A percentile compares a stretch with the other conserved stretches of the same genome.
phyloP scores from a whole-genome alignment of 1,140 invertebrate genomes.

The Rhysida immarginata region DNA sequence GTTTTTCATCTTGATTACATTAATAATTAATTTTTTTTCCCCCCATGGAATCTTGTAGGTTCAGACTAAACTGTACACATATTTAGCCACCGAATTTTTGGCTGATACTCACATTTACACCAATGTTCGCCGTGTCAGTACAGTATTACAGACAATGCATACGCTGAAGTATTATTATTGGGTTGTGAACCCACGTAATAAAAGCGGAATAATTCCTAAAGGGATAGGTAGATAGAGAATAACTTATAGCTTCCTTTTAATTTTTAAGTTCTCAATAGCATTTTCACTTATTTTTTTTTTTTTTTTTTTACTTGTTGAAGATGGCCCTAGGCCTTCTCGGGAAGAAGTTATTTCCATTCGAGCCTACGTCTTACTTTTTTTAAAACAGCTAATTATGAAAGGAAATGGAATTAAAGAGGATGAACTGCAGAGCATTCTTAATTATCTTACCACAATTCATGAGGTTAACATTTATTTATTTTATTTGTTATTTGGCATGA shows the following conservation, averaged over 20 bases:
- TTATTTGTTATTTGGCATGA: too few relatives aligned
- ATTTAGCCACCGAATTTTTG: conserved; percentile 93
- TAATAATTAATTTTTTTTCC: too few relatives aligned
- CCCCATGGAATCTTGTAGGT: too few relatives aligned
- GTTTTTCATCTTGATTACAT: too few relatives aligned
- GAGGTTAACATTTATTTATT: conserved; percentile 58
- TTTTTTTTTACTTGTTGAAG: conserved; percentile 34
- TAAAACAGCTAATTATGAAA: conserved; percentile 93
- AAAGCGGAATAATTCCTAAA: conserved; percentile 88
- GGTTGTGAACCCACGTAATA: conserved; percentile 86
- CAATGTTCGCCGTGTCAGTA: conserved; percentile 88
- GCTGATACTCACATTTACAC: conserved; percentile 95
- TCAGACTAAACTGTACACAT: conserved; percentile 92
- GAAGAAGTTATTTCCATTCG: conserved; percentile 88
- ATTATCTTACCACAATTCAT: conserved; percentile 92
- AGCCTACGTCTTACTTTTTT: conserved; percentile 84
- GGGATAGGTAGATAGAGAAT: conserved; percentile 77
- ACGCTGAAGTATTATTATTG: conserved; percentile 98
- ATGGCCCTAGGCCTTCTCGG: conserved; percentile 79
- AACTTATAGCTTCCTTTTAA: neutral
- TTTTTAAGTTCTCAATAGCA: neutral
- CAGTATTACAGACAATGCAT: conserved; percentile 94
- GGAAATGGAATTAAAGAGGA: conserved; percentile 95
- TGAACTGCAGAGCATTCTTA: conserved; percentile 93
- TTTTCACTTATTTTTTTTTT: conserved; percentile 1